Percentiles rank a stretch among this genome's conserved stretches.
Evolutionary conservation across 2,113 vertebrate species (phyloP).

Genomic region (Oncorhynchus kisutch): DNA sequence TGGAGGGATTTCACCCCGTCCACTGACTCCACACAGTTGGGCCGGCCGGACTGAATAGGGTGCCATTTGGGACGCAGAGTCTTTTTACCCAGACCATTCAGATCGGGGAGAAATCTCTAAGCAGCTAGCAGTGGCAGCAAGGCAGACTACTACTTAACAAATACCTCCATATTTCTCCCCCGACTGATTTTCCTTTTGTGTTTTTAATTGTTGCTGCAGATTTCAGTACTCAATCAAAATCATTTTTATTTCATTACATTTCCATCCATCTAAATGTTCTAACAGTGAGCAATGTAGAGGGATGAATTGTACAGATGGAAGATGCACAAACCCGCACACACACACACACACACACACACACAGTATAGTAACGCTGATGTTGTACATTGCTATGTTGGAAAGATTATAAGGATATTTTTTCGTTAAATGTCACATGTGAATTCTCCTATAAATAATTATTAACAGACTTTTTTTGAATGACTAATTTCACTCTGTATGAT

Average conservation of each 20-base stretch:
- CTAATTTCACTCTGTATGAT: too few species aligned
- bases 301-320: background rate
- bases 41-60: too few species aligned
- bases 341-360: conserved; percentile 19
- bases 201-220: background rate
- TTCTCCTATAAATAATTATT: background rate
- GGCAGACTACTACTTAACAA: background rate
- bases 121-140: background rate
- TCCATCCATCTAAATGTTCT: background rate
- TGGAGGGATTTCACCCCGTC: conserved; percentile 31
- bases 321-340: background rate
- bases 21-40: too few species aligned
- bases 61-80: background rate
- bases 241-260: background rate
- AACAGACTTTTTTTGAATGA: background rate
- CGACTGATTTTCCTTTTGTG: background rate
- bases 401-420: background rate
- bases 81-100: background rate
- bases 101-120: background rate
- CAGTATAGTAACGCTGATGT: background rate
- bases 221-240: background rate
- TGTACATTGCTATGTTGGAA: background rate
- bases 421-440: background rate
- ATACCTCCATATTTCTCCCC: background rate
- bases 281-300: background rate